phyloP scores from a whole-genome alignment of 2,888 invertebrate genomes.

The Hirtodrosophila cameraria region DNA sequence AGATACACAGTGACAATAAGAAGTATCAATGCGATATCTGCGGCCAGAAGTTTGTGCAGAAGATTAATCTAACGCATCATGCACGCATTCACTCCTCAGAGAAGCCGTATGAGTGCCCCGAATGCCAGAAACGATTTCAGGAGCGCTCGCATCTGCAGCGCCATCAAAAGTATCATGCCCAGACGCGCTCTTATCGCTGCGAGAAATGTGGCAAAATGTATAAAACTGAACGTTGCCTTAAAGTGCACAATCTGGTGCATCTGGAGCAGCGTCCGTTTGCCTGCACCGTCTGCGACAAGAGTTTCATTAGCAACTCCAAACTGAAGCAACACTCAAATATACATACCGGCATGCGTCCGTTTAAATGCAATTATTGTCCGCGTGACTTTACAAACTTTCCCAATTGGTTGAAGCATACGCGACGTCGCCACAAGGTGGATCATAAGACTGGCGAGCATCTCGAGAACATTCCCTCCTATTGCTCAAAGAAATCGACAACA shows the following conservation, averaged over 20 bases:
- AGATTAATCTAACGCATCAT: slow-evolving; percentile 84
- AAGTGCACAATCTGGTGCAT: slow-evolving; percentile 86
- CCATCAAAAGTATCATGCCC: slow-evolving; percentile 84
- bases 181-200: slow-evolving; percentile 83
- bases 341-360: slow-evolving; percentile 86
- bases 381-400: slow-evolving; percentile 87
- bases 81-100: slow-evolving; percentile 83
- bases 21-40: slow-evolving; percentile 84
- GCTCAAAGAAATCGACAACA: slow-evolving; percentile 81
- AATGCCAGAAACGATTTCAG: slow-evolving; percentile 84
- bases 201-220: slow-evolving; percentile 84
- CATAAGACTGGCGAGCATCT: slow-evolving; percentile 84
- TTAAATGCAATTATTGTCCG: slow-evolving; percentile 86
- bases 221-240: slow-evolving; percentile 86
- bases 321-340: slow-evolving; percentile 87
- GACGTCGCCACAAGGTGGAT: slow-evolving; percentile 85
- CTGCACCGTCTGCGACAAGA: slow-evolving; percentile 86
- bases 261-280: slow-evolving; percentile 85
- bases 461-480: slow-evolving; percentile 83
- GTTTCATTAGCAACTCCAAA: slow-evolving; percentile 86
- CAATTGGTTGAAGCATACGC: slow-evolving; percentile 86
- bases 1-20: slow-evolving; percentile 84
- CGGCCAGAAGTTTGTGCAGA: slow-evolving; percentile 84
- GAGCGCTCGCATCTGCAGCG: slow-evolving; percentile 84
- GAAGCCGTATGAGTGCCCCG: slow-evolving; percentile 83